A percentile compares a stretch with the other conserved stretches of the same genome.
These are phyloP conservation scores for Meriones psammophilus DNA, from an alignment of 2,797 vertebrate species.

Conservation along the genomic window DNA sequence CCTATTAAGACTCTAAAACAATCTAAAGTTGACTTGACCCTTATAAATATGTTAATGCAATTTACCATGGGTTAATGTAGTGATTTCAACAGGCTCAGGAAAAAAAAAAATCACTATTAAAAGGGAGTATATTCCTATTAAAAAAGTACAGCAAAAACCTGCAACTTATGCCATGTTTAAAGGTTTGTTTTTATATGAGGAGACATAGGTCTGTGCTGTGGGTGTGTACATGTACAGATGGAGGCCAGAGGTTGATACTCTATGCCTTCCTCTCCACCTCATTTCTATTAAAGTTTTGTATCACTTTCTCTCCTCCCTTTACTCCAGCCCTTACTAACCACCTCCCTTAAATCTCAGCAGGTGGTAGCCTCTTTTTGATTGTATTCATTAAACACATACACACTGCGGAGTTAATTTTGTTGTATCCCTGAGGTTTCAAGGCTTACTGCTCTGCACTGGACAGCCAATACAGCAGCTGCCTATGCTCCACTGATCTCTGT, in stretches of 20 bases:
- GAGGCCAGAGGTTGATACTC: background rate
- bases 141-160: background rate
- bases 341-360: background rate
- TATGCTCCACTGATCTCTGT: background rate
- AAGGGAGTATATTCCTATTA: constrained; percentile 3
- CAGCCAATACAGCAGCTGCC: background rate
- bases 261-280: background rate
- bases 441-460: background rate
- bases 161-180: background rate
- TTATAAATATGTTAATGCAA: constrained; percentile 34
- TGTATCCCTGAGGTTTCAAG: background rate
- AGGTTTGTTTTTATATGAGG: background rate
- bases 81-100: constrained; percentile 9
- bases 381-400: background rate
- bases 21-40: constrained; percentile 1
- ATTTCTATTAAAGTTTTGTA: background rate
- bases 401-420: background rate
- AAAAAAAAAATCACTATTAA: constrained; percentile 28
- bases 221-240: background rate
- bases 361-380: background rate
- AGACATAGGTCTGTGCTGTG: background rate
- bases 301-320: background rate
- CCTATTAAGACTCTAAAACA: constrained; percentile 34
- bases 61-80: background rate
- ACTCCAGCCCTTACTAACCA: background rate